A percentile compares a stretch with the other conserved stretches of the same genome.
These are phyloP conservation scores for Caloenas nicobarica DNA, from an alignment of 2,113 vertebrate species.

Conservation along the genomic window DNA sequence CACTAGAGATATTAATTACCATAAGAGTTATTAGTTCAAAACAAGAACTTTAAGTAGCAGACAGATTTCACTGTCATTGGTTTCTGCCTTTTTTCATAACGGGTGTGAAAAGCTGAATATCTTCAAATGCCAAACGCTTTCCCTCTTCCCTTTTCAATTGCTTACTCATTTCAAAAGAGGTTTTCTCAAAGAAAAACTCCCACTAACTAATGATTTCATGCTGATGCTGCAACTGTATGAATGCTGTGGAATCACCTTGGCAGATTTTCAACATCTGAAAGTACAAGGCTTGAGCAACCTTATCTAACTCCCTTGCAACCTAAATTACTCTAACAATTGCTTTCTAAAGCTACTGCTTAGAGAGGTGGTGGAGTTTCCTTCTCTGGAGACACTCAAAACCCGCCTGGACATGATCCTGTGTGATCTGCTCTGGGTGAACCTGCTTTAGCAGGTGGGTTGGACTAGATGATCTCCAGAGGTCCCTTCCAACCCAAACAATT, in stretches of 20 bases:
- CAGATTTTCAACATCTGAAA: background rate
- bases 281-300: background rate
- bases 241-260: background rate
- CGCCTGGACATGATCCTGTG: too few relatives aligned
- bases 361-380: too few relatives aligned
- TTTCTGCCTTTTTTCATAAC: background rate
- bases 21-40: conserved; percentile 19
- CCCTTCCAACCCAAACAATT: too few relatives aligned
- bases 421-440: too few relatives aligned
- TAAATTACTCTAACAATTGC: background rate
- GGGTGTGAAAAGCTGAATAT: background rate
- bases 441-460: too few relatives aligned
- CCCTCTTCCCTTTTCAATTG: background rate
- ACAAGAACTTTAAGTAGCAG: background rate
- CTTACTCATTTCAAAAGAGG: background rate
- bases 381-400: too few relatives aligned
- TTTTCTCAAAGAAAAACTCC: background rate
- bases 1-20: background rate
- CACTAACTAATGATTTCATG: background rate
- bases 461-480: too few relatives aligned
- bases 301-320: background rate
- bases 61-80: background rate
- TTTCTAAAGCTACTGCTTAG: background rate
- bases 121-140: background rate
- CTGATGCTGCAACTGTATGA: background rate